A percentile compares a stretch with the other conserved stretches of the same genome.
These are phyloP conservation scores for Scarus forsteni DNA, from an alignment of 2,797 vertebrate genomes.

Conservation along the genomic window DNA sequence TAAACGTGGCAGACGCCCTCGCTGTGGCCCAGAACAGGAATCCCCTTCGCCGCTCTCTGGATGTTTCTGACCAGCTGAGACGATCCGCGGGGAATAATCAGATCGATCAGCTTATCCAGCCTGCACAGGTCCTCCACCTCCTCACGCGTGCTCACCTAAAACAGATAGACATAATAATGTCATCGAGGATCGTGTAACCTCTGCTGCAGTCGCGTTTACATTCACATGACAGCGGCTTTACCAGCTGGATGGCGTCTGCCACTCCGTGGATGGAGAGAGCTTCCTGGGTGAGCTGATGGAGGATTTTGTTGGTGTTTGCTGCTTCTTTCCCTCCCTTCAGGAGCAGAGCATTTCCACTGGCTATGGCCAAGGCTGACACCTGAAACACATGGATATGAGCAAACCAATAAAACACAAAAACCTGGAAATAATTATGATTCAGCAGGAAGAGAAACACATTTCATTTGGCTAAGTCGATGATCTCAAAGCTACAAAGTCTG, in stretches of 20 bases:
- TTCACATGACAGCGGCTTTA: slow-evolving; percentile 67
- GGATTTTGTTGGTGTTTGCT: slow-evolving; percentile 90
- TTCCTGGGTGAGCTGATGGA: slow-evolving; percentile 94
- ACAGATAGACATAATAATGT: background rate
- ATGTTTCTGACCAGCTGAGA: slow-evolving; percentile 95
- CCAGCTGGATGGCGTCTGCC: slow-evolving; percentile 93
- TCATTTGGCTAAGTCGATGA: no score
- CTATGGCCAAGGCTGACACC: slow-evolving; percentile 96
- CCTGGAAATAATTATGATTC: no score
- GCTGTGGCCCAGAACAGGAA: slow-evolving; percentile 98
- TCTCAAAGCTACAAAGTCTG: no score
- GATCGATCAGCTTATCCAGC: slow-evolving; percentile 94
- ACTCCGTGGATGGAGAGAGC: slow-evolving; percentile 93
- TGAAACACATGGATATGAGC: slow-evolving; percentile 59
- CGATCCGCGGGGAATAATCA: slow-evolving; percentile 98
- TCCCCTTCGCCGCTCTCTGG: slow-evolving; percentile 93
- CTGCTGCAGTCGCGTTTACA: no score
- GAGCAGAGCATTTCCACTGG: slow-evolving; percentile 95
- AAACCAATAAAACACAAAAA: background rate
- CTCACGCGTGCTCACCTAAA: slow-evolving; percentile 95
- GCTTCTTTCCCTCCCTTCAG: slow-evolving; percentile 98
- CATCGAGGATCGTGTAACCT: no score
- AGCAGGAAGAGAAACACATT: no score
- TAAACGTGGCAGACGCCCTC: slow-evolving; percentile 98
- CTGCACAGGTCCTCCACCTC: slow-evolving; percentile 97